These are phyloP conservation scores for Heliocidaris erythrogramma DNA, from an alignment of 35 echinoderm and acorn worm species.

Conservation along the genomic window DNA sequence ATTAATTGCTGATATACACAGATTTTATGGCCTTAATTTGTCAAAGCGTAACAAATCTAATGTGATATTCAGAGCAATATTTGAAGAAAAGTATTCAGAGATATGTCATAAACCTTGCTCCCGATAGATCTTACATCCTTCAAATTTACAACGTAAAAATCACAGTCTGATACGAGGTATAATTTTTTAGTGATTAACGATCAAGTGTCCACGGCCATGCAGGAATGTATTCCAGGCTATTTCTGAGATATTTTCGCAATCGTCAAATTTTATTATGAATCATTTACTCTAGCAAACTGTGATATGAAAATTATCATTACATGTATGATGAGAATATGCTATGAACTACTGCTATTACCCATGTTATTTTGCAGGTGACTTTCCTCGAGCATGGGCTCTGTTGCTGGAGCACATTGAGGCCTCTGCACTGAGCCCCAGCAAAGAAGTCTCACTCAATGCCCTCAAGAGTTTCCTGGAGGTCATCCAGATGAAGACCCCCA, in stretches of 20 bases:
- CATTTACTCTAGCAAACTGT: not conserved
- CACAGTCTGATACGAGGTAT: no score
- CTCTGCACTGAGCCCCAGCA: conserved; percentile 82
- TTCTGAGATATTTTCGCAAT: no score
- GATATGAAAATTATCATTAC: not conserved
- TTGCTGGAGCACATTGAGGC: conserved; percentile 91
- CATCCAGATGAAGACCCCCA: conserved; percentile 72
- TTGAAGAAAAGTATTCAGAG: no score
- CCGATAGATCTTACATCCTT: no score
- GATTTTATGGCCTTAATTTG: no score
- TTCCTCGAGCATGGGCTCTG: conserved; percentile 92
- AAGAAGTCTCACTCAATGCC: conserved; percentile 89
- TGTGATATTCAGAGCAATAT: no score
- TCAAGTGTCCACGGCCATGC: not conserved
- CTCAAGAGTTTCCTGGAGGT: conserved; percentile 95
- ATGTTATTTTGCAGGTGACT: conserved; percentile 74
- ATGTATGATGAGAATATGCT: not conserved
- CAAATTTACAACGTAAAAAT: no score
- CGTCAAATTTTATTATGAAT: not conserved
- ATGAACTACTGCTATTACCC: not conserved
- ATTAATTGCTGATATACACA: no score
- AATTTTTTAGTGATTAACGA: no score
- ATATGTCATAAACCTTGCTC: no score
- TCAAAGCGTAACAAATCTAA: no score
- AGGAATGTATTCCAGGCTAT: not conserved